Evolutionary conservation across 2,113 vertebrate species (phyloP), one percentile per base, ranked within the genome.

Genomic region (Clarias batrachus): DNA sequence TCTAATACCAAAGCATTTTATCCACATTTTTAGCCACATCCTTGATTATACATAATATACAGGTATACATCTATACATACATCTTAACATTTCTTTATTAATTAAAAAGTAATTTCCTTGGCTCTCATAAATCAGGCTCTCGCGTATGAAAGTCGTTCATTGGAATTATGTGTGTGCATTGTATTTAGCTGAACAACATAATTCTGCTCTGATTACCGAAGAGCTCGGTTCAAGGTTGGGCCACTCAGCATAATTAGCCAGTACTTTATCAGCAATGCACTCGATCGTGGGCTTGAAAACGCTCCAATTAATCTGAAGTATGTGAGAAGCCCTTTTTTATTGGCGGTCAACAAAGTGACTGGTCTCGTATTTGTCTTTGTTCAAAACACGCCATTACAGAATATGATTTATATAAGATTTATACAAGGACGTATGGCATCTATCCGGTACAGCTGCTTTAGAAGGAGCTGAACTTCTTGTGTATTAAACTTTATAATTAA

Each of bases 161-260:
- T 80, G 33, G 19, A 17, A 80, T 81, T 81, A 33, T 23, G 12
- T 30, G 13, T 14, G 57, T 14, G 21, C 62, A 3, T 14, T 74
- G 48, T 77, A 60, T 85, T 85, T 63, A 87, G 71, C 23, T 27
- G 68, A 52, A 73, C 60, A 65, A 68, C 74, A 79, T 77, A 17
- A 79, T 66, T 82, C 81, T 13, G 27, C 52, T 77, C 86, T 48
- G 82, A 81, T 74, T 87, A 62, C 68, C 71, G 54, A 33, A 27
- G 74, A 87, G 84, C 81, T 37, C 56, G 11, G 77, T 84, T 86
- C 89, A 88, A 88, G 86, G 86, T 86, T 85, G 60, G 85, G 73
- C 62, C 48, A 83, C 81, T 81, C 62, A 83, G 81, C 62, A 81
- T 88, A 71, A 89, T 89, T 85, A 87, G 84, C 81, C 12, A 52